A percentile compares a stretch with the other conserved stretches of the same genome.
These are phyloP conservation scores for Percina caprodes DNA, from an alignment of 2,113 vertebrate genomes.

Conservation along the genomic window DNA sequence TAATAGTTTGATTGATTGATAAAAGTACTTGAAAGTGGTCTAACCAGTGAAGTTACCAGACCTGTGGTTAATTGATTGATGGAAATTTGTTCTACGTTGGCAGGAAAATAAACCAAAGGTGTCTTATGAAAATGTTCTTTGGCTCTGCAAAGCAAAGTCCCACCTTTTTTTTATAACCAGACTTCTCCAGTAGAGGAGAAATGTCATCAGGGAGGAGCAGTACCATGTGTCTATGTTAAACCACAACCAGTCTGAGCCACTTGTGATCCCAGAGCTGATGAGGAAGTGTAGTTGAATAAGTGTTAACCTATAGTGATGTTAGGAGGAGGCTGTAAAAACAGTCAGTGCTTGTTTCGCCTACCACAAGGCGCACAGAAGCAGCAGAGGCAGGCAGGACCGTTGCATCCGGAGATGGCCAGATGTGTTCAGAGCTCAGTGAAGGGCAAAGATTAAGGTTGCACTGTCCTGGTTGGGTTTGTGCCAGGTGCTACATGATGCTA, in stretches of 20 bases:
- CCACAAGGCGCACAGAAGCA: slow-evolving; percentile 15
- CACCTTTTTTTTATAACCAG: background rate
- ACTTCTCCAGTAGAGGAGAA: background rate
- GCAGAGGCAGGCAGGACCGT: slow-evolving; percentile 12
- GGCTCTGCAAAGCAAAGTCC: background rate
- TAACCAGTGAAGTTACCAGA: background rate
- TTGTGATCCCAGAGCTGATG: slow-evolving; percentile 53
- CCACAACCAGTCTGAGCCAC: slow-evolving; percentile 30
- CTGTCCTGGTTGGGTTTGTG: slow-evolving; percentile 71
- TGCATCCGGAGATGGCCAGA: slow-evolving; percentile 63
- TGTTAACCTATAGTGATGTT: slow-evolving; percentile 39
- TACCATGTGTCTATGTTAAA: slow-evolving; percentile 40
- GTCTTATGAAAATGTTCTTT: background rate
- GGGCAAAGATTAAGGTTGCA: slow-evolving; percentile 75
- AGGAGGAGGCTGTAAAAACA: slow-evolving; percentile 42
- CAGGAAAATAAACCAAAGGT: slow-evolving; percentile 21
- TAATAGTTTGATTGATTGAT: background rate
- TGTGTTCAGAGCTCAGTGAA: slow-evolving; percentile 62
- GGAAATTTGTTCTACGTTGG: background rate
- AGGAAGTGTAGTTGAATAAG: slow-evolving; percentile 51
- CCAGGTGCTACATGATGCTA: slow-evolving; percentile 74
- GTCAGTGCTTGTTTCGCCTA: slow-evolving; percentile 46
- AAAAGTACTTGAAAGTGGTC: background rate
- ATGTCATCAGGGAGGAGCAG: slow-evolving; percentile 26
- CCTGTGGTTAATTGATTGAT: background rate